These are phyloP conservation scores for Varanus salvator DNA, from an alignment of 2,113 vertebrate species.

Conservation along the genomic window DNA sequence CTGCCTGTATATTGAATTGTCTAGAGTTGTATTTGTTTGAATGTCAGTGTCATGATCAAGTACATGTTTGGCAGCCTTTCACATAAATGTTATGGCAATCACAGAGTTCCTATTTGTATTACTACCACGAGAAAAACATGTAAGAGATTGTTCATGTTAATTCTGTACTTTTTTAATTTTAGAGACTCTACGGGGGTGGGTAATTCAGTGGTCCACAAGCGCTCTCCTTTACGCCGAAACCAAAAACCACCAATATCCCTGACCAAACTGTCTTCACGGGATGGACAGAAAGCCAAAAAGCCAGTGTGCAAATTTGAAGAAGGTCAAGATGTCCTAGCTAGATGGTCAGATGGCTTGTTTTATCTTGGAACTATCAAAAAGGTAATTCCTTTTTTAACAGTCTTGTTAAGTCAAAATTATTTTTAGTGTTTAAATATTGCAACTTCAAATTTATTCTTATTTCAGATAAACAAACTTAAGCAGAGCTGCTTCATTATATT, in stretches of 20 bases:
- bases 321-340: conserved; percentile 98
- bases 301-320: conserved; percentile 93
- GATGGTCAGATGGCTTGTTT: conserved; percentile 99
- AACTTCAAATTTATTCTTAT: conserved; percentile 31
- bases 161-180: not conserved
- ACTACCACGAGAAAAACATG: not conserved
- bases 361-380: conserved; percentile 99
- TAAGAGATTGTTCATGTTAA: not conserved
- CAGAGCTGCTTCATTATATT: conserved; percentile 97
- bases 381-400: conserved; percentile 74
- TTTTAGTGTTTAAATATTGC: not conserved
- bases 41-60: not conserved
- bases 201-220: conserved; percentile 93
- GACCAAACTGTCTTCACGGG: conserved; percentile 83
- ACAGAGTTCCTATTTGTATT: not conserved
- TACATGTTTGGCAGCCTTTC: not conserved
- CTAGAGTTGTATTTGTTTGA: not conserved
- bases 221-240: conserved; percentile 85
- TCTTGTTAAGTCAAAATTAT: not conserved
- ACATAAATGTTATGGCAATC: not conserved
- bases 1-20: too few species aligned
- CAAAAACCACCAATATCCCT: conserved; percentile 86
- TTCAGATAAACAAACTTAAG: conserved; percentile 94
- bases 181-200: conserved; percentile 94
- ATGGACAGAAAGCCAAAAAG: conserved; percentile 90